Base-by-base conservation (phyloP, 2,113 vertebrate genomes). In the Rousettus leschenaultii region DNA sequence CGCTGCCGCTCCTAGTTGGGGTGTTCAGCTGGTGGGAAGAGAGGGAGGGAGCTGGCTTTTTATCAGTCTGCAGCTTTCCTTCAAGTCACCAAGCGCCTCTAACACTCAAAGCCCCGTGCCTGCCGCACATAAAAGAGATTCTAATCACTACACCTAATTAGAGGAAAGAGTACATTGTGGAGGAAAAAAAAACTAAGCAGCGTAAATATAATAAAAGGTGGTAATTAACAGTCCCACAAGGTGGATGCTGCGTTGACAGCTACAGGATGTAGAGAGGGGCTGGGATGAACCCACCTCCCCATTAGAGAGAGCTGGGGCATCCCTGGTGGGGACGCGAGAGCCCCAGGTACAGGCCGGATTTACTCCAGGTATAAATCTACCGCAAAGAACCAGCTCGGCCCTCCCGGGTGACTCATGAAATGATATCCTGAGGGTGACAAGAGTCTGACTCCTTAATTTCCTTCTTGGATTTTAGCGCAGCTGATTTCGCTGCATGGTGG, bases 141-240 rank as follows among this genome's bases (percentile, higher is more conserved):
- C 96, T 97, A 97, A 98, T 98, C 97, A 95, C 95, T 97, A 97
- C 86, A 95, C 96, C 97, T 97, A 98, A 98, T 98, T 97, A 97
- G 97, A 97, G 86, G 93, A 80, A 97, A 96, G 97, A 97, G 95
- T 97, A 96, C 97, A 93, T 95, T 96, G 94, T 14, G 4, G 94
- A 95, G 94, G 79, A 95, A 97, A 97, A 97, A 97, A 98, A 96
- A 51, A 43, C 93, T 94, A 96, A 94, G 97, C 95, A 91, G 93
- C 71, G 71, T 97, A 97, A 98, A 98, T 97, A 97, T 97, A 97
- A 97, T 97, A 98, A 98, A 97, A 97, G 96, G 91, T 95, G 84
- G 94, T 97, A 95, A 97, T 97, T 96, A 97, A 96, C 91, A 95
- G 94, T 97, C 97, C 94, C 95, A 96, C 77, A 86, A 94, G 96